phyloP scores from a whole-genome alignment of 1,140 invertebrate genomes.

The Anoplophora glabripennis region DNA sequence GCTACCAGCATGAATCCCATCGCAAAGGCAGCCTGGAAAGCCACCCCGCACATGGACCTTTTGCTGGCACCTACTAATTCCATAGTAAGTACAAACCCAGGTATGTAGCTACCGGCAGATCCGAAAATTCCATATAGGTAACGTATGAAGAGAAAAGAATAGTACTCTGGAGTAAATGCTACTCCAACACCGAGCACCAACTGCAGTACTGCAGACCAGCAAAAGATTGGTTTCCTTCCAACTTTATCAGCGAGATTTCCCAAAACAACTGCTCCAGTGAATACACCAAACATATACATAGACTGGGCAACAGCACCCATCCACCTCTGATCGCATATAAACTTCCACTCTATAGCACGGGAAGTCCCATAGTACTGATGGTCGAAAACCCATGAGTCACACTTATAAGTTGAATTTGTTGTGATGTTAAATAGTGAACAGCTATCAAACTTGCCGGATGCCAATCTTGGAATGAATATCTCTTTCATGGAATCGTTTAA shows the following conservation, averaged over 20 bases:
- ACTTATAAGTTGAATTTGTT: constrained; percentile 52
- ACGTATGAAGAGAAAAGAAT: constrained; percentile 64
- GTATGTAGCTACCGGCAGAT: constrained; percentile 80
- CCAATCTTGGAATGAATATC: constrained; percentile 54
- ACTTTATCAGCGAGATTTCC: constrained; percentile 84
- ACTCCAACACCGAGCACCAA: constrained; percentile 68
- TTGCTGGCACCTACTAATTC: constrained; percentile 80
- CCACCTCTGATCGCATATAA: constrained; percentile 79
- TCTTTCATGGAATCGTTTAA: constrained; percentile 54
- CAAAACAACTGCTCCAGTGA: constrained; percentile 78
- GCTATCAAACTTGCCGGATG: constrained; percentile 52
- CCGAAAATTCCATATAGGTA: constrained; percentile 79
- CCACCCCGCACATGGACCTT: constrained; percentile 76
- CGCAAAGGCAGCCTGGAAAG: constrained; percentile 78
- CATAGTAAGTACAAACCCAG: constrained; percentile 82
- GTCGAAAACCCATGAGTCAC: constrained; percentile 69
- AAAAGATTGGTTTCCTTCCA: constrained; percentile 78
- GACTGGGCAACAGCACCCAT: constrained; percentile 76
- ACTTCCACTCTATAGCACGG: constrained; percentile 76
- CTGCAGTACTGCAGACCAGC: constrained; percentile 69
- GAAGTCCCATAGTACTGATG: constrained; percentile 67
- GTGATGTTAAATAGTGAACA: constrained; percentile 56
- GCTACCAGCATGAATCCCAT: constrained; percentile 79
- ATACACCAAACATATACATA: constrained; percentile 86
- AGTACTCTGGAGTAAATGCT: constrained; percentile 73